phyloP scores from a whole-genome alignment of 2,113 vertebrate species.

The Tichodroma muraria region DNA sequence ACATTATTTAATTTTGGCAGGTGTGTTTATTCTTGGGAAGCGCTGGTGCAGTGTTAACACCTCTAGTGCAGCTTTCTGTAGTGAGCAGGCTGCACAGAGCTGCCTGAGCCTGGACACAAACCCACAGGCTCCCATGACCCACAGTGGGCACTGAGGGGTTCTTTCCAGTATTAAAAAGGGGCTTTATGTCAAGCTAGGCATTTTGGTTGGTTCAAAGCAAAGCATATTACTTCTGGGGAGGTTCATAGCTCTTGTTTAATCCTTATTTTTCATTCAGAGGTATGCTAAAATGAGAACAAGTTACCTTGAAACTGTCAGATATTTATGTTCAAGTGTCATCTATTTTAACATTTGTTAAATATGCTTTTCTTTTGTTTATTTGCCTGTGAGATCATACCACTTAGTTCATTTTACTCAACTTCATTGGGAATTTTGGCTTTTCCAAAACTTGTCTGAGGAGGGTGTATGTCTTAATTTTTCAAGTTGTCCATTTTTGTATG shows the following conservation, averaged over 20 bases:
- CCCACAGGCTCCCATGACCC: not conserved
- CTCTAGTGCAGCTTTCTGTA: not conserved
- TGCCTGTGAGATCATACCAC: not conserved
- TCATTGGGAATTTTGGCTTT: not conserved
- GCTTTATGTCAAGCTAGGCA: not conserved
- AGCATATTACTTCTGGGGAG: not conserved
- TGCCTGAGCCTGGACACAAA: not conserved
- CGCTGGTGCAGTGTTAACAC: not conserved
- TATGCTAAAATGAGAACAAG: not conserved
- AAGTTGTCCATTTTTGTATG: not conserved
- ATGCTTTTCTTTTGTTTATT: not conserved
- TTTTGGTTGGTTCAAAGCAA: not conserved
- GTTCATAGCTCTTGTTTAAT: not conserved
- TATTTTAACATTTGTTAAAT: not conserved
- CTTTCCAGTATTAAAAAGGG: not conserved
- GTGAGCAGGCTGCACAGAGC: not conserved
- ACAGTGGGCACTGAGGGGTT: not conserved
- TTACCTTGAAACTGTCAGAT: not conserved
- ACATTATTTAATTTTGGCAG: not conserved
- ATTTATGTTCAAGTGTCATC: not conserved
- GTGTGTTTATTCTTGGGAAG: not conserved
- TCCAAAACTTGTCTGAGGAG: not conserved
- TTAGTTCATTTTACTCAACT: not conserved
- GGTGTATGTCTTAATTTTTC: not conserved
- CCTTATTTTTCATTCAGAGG: not conserved